phyloP scores from a whole-genome alignment of 2,113 vertebrate species.

The Campylorhamphus procurvoides region DNA sequence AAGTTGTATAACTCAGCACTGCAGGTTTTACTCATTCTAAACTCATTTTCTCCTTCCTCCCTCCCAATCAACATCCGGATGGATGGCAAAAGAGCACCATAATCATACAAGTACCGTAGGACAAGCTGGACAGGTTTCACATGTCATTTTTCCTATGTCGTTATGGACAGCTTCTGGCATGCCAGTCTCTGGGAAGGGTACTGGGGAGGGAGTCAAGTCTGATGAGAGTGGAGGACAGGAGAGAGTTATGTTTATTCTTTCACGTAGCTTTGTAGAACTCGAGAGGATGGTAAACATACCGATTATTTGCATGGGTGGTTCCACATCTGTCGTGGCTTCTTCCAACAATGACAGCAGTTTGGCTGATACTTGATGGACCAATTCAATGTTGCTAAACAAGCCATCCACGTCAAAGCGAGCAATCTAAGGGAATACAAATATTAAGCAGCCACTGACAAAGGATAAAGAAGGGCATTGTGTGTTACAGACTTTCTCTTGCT shows the following conservation, averaged over 20 bases:
- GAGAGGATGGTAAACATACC: slow-evolving; percentile 81
- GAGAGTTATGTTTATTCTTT: slow-evolving; percentile 52
- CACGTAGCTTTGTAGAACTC: slow-evolving; percentile 11
- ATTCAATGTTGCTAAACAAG: slow-evolving; percentile 95
- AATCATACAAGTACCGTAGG: background rate
- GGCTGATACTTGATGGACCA: slow-evolving; percentile 88
- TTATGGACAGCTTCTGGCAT: background rate
- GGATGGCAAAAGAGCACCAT: background rate
- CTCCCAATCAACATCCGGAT: background rate
- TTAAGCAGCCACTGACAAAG: background rate
- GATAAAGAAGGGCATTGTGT: background rate
- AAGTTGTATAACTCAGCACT: background rate
- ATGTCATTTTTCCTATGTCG: slow-evolving; percentile 6
- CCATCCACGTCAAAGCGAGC: slow-evolving; percentile 86
- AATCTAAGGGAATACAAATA: slow-evolving; percentile 78
- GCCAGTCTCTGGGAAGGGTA: background rate
- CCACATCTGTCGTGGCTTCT: slow-evolving; percentile 84
- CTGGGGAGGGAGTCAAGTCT: background rate
- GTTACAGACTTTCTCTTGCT: background rate
- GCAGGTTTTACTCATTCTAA: background rate
- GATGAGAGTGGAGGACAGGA: background rate
- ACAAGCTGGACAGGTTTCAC: background rate
- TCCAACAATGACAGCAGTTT: slow-evolving; percentile 86
- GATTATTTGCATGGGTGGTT: slow-evolving; percentile 86
- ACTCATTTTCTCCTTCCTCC: background rate